These are phyloP conservation scores for Rousettus madagascariensis DNA, from an alignment of 2,797 vertebrate species.

Conservation along the genomic window DNA sequence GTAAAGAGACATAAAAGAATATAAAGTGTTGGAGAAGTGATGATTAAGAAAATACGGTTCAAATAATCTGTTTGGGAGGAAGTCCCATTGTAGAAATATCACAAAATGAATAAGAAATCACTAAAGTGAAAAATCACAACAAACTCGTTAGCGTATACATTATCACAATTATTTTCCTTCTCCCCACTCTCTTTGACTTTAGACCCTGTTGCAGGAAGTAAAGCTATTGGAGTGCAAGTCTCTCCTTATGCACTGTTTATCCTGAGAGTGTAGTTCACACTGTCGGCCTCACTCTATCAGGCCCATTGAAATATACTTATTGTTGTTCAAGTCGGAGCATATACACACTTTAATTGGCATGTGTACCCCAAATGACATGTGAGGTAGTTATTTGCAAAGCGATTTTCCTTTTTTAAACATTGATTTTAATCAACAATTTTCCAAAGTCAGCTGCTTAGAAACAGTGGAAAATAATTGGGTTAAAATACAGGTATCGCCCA, in stretches of 20 bases:
- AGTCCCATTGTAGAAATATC: not conserved
- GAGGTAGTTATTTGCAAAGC: slow-evolving; percentile 11
- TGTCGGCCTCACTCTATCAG: not conserved
- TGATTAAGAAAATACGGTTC: not conserved
- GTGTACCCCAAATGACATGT: not conserved
- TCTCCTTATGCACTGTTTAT: not conserved
- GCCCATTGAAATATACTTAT: not conserved
- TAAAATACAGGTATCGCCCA: not conserved
- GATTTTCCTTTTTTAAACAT: slow-evolving; percentile 1
- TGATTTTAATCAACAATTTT: not conserved
- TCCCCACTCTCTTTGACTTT: not conserved
- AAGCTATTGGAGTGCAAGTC: not conserved
- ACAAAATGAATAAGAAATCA: not conserved
- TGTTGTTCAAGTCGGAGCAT: not conserved
- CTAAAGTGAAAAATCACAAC: not conserved
- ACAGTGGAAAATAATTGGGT: not conserved
- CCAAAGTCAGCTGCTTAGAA: not conserved
- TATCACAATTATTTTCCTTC: not conserved
- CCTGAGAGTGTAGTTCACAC: not conserved
- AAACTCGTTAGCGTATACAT: not conserved
- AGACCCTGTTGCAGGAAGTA: not conserved
- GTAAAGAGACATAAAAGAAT: not conserved
- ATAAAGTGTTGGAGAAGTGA: not conserved
- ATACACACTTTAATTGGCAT: not conserved
- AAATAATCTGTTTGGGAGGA: not conserved